phyloP scores from a whole-genome alignment of 2,797 vertebrate genomes.

The Euthynnus affinis region DNA sequence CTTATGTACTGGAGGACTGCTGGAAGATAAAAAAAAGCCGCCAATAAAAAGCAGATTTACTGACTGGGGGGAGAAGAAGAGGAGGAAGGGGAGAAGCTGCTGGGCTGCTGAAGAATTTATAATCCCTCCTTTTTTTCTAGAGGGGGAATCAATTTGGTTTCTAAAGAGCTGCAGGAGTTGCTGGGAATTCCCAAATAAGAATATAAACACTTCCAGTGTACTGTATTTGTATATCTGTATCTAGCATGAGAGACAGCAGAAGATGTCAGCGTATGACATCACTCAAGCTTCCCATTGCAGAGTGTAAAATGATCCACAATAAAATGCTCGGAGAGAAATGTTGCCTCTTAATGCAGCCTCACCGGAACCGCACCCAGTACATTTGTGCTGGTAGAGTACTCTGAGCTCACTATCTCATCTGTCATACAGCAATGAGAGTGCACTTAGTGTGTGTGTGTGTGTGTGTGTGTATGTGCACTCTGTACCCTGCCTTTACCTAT shows the following conservation, averaged over 20 bases:
- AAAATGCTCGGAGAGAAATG: slow-evolving; percentile 49
- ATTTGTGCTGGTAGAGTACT: slow-evolving; percentile 53
- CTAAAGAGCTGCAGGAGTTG: slow-evolving; percentile 27
- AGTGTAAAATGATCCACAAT: slow-evolving; percentile 72
- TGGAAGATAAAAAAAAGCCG: slow-evolving; percentile 58
- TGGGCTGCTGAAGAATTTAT: slow-evolving; percentile 57
- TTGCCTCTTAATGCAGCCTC: slow-evolving; percentile 64
- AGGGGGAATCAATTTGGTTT: slow-evolving; percentile 42
- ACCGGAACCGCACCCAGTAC: slow-evolving; percentile 70
- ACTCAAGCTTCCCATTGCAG: background rate
- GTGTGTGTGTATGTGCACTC: slow-evolving; percentile 23
- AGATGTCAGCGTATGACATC: slow-evolving; percentile 19
- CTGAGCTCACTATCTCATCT: slow-evolving; percentile 46
- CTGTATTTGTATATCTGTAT: background rate
- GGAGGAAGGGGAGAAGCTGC: slow-evolving; percentile 38
- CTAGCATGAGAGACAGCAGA: background rate
- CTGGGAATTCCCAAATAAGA: slow-evolving; percentile 34
- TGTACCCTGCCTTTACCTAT: slow-evolving; percentile 41
- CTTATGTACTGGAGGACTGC: slow-evolving; percentile 35
- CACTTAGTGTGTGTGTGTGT: slow-evolving; percentile 19
- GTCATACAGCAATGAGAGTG: slow-evolving; percentile 43
- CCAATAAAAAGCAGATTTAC: slow-evolving; percentile 77
- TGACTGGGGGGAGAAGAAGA: slow-evolving; percentile 9
- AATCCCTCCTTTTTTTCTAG: slow-evolving; percentile 43
- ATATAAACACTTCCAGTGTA: slow-evolving; percentile 13